These are phyloP conservation scores for Lethenteron camtschaticum DNA, from an alignment of 2,113 vertebrate species.

Conservation along the genomic window DNA sequence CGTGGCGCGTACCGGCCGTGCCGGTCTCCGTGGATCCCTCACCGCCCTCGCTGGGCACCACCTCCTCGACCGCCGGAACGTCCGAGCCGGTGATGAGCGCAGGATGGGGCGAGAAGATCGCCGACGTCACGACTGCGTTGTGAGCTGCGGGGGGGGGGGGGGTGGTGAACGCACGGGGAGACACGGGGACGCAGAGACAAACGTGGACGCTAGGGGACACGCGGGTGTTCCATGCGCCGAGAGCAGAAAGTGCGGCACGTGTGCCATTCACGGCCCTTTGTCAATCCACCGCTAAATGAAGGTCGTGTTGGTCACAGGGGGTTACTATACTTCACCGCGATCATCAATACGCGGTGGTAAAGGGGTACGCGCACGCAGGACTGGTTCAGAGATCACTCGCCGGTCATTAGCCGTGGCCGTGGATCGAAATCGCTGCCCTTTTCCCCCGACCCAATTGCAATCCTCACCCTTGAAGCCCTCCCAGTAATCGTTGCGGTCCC, in stretches of 20 bases:
- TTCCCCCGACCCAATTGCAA: too few species aligned
- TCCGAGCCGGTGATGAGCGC: slow-evolving; percentile 60
- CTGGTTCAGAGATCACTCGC: not conserved
- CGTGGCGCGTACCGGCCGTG: slow-evolving; percentile 48
- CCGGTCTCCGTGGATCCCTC: slow-evolving; percentile 38
- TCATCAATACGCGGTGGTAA: not conserved
- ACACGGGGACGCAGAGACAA: slow-evolving; percentile 10
- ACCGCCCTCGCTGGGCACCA: slow-evolving; percentile 37
- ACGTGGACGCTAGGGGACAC: slow-evolving; percentile 11
- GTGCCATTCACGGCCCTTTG: too few species aligned
- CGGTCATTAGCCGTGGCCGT: not conserved
- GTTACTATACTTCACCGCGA: not conserved
- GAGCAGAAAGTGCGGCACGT: not conserved
- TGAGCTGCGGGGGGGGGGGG: slow-evolving; percentile 35
- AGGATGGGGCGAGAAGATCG: slow-evolving; percentile 82
- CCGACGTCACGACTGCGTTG: slow-evolving; percentile 92
- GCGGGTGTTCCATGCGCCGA: not conserved
- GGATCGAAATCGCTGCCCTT: not conserved
- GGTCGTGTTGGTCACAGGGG: not conserved
- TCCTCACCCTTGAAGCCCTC: slow-evolving; percentile 90
- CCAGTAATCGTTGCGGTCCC: slow-evolving; percentile 98
- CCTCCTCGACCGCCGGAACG: slow-evolving; percentile 40
- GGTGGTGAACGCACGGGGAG: not conserved
- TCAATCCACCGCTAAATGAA: not conserved
- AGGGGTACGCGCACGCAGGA: not conserved